phyloP scores from a whole-genome alignment of 2,113 vertebrate genomes.

The Bostrychus sinensis region DNA sequence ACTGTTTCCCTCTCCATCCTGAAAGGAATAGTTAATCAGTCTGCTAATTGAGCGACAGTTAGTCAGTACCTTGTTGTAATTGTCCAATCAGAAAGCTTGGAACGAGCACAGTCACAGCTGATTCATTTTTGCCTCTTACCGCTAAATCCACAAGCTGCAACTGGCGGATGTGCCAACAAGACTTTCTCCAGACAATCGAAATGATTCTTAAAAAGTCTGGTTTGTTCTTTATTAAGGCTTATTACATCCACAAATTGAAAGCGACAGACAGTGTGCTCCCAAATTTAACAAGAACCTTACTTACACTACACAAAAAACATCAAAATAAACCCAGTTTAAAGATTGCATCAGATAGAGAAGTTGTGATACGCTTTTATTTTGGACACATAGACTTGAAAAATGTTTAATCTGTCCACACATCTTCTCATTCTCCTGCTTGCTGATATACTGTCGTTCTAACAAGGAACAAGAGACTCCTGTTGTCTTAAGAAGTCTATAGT shows the following conservation, averaged over 20 bases:
- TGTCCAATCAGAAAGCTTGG: conserved; percentile 79
- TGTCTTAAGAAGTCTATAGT: conserved; percentile 55
- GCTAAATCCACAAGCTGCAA: conserved; percentile 71
- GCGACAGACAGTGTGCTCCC: not conserved
- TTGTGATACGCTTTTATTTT: conserved; percentile 16
- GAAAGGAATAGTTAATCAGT: conserved; percentile 72
- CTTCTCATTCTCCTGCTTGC: conserved; percentile 43
- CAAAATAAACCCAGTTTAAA: not conserved
- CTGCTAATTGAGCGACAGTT: conserved; percentile 74
- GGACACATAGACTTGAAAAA: conserved; percentile 14
- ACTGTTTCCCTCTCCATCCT: conserved; percentile 21
- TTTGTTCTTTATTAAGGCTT: conserved; percentile 21
- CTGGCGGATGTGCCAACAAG: conserved; percentile 60
- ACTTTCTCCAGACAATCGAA: conserved; percentile 47
- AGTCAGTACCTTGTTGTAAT: conserved; percentile 68
- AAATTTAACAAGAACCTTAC: not conserved
- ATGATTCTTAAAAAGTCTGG: conserved; percentile 46
- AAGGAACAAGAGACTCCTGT: conserved; percentile 63
- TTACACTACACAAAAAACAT: not conserved
- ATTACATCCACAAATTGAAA: not conserved
- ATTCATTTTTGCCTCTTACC: conserved; percentile 69
- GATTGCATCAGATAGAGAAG: conserved; percentile 1
- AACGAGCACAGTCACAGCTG: conserved; percentile 71
- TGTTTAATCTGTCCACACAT: conserved; percentile 24
- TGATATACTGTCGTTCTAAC: conserved; percentile 44